Evolutionary conservation across 1,140 invertebrate species (phyloP).

Genomic region (Tetramorium alpestre): DNA sequence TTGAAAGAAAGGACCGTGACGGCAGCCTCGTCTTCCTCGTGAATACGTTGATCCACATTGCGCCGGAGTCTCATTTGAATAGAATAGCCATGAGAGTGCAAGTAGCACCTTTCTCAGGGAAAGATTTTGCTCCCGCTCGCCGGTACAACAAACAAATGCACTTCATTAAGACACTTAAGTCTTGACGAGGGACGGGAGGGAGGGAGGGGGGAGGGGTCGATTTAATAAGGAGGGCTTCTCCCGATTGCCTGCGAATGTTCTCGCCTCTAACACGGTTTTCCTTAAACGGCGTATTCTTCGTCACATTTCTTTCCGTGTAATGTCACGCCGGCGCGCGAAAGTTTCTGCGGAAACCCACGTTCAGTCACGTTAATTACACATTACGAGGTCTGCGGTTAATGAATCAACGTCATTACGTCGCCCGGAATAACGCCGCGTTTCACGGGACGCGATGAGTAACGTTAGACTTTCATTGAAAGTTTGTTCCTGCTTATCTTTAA

Average conservation of each 20-base stretch:
- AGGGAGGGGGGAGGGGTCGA: too few species aligned
- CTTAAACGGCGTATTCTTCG: neutral
- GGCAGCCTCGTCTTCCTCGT: neutral
- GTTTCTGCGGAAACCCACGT: neutral
- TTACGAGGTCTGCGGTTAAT: constrained; percentile 5
- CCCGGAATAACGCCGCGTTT: neutral
- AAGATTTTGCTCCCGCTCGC: constrained; percentile 35
- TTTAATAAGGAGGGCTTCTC: constrained; percentile 4
- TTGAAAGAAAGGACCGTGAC: constrained; percentile 10
- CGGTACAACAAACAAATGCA: constrained; percentile 34
- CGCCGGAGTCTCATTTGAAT: constrained; percentile 74
- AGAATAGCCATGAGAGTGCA: constrained; percentile 81
- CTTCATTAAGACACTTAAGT: constrained; percentile 22
- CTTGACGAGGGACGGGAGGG: neutral
- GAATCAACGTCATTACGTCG: constrained; percentile 28
- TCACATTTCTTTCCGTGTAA: neutral
- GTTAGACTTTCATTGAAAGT: neutral
- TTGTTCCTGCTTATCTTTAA: neutral
- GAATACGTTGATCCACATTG: constrained; percentile 73
- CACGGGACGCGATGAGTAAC: neutral
- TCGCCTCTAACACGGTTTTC: neutral
- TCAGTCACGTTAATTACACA: constrained; percentile 31
- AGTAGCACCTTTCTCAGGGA: constrained; percentile 81
- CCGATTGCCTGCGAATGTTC: neutral
- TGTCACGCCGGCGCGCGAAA: neutral